Conservation (phyloP, 2,888 invertebrate genomes). For the Brachypterus glaber region DNA sequence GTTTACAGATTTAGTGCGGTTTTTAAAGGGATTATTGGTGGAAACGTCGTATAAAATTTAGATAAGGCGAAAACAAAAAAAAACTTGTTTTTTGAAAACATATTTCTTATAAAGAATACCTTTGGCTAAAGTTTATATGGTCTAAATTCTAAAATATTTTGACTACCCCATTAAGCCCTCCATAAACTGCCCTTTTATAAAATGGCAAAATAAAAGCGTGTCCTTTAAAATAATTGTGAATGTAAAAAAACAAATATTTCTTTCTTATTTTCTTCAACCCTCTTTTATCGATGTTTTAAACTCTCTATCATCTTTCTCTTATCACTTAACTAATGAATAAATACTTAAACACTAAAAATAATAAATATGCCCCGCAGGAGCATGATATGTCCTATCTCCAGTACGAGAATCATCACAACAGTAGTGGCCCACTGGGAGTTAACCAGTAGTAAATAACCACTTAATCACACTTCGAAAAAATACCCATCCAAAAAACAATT, state of each 20-base stretch:
- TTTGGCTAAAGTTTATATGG: background rate
- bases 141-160: constrained; percentile 14
- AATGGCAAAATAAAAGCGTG: constrained; percentile 30
- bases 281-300: constrained; percentile 16
- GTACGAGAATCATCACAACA: constrained; percentile 29
- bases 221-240: constrained; percentile 28
- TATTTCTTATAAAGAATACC: constrained; percentile 1
- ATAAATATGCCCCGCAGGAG: constrained; percentile 32
- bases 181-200: constrained; percentile 23
- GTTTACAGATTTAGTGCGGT: too few relatives aligned
- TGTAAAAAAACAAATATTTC: too few relatives aligned
- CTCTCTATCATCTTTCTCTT: too few relatives aligned
- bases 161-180: constrained; percentile 25
- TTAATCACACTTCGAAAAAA: constrained; percentile 17
- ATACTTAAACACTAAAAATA: constrained; percentile 32
- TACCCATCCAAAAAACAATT: too few relatives aligned
- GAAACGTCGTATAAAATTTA: too few relatives aligned
- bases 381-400: constrained; percentile 34
- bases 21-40: too few relatives aligned
- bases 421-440: constrained; percentile 18
- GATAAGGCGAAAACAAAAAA: too few relatives aligned
- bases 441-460: constrained; percentile 17
- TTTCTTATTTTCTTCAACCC: too few relatives aligned
- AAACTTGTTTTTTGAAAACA: background rate
- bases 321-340: constrained; percentile 32